Evolutionary conservation across 2,888 invertebrate species (phyloP).

Genomic region (Glaucopsyche alexis): DNA sequence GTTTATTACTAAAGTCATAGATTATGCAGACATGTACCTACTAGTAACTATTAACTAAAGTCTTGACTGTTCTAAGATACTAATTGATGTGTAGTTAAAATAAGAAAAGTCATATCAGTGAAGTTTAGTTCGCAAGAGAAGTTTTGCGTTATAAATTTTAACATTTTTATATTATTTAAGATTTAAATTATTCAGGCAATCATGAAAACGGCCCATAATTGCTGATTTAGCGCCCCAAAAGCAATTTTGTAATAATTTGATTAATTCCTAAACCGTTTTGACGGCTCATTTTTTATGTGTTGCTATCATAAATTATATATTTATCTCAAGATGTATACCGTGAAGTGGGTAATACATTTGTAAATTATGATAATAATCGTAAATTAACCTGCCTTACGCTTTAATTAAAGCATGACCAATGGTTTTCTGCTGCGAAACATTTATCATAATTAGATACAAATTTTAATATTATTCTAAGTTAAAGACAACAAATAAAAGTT

Average conservation of each 20-base stretch:
- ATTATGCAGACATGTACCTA: no score
- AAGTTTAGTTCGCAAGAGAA: no score
- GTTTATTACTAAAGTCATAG: no score
- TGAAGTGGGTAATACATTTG: slow-evolving; percentile 12
- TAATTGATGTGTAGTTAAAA: no score
- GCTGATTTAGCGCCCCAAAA: slow-evolving; percentile 21
- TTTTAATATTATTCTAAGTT: neutral
- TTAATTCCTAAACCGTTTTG: slow-evolving; percentile 11
- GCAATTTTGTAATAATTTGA: slow-evolving; percentile 10
- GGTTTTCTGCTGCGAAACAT: slow-evolving; percentile 13
- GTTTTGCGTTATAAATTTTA: neutral
- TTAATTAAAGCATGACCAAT: slow-evolving; percentile 22
- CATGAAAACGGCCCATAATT: slow-evolving; percentile 11
- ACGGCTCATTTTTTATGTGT: neutral
- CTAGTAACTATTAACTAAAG: no score
- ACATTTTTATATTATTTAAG: neutral
- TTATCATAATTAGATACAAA: neutral
- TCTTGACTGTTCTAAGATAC: no score
- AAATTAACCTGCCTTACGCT: slow-evolving; percentile 9
- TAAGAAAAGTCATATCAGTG: no score
- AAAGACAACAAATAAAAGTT: neutral
- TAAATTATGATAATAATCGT: slow-evolving; percentile 27
- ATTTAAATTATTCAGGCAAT: slow-evolving; percentile 10
- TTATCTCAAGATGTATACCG: slow-evolving; percentile 21
- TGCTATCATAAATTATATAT: slow-evolving; percentile 21